Conservation (phyloP, 2,888 invertebrate genomes). For the Cecidostiba fungosa region DNA sequence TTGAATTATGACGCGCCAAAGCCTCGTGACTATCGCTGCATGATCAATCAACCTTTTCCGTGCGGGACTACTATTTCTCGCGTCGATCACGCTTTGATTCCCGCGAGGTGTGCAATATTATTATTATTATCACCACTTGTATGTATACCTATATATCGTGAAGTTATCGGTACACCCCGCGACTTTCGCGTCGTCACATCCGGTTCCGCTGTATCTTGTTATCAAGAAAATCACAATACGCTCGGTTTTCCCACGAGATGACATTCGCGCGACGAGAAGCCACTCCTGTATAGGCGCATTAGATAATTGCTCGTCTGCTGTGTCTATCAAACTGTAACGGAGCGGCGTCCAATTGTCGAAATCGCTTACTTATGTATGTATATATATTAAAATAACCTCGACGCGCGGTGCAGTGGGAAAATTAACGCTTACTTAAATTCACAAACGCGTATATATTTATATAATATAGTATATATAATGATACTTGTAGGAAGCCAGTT, state of each 20-base stretch:
- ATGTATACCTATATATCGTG: not conserved
- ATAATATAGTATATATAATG: no score
- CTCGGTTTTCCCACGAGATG: constrained; percentile 55
- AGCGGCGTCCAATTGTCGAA: not conserved
- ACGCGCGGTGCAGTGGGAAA: not conserved
- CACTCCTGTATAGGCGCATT: constrained; percentile 18
- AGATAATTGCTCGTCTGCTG: constrained; percentile 49
- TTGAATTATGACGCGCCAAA: constrained; percentile 61
- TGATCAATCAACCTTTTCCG: constrained; percentile 58
- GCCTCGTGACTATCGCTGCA: constrained; percentile 63
- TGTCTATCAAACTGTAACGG: not conserved
- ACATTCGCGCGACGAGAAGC: constrained; percentile 22
- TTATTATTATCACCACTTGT: not conserved
- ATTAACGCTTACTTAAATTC: not conserved
- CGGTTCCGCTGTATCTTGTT: constrained; percentile 17
- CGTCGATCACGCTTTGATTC: not conserved
- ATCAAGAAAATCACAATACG: not conserved
- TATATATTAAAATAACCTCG: no score
- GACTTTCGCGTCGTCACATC: constrained; percentile 39
- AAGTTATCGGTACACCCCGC: not conserved
- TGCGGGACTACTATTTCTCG: not conserved
- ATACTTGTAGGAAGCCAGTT: no score
- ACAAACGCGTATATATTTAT: no score
- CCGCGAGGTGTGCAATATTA: not conserved
- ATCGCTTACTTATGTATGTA: not conserved